Evolutionary conservation across 1,140 invertebrate species (phyloP), one percentile per base, ranked within the genome.

Genomic region (Neodiprion virginianus): DNA sequence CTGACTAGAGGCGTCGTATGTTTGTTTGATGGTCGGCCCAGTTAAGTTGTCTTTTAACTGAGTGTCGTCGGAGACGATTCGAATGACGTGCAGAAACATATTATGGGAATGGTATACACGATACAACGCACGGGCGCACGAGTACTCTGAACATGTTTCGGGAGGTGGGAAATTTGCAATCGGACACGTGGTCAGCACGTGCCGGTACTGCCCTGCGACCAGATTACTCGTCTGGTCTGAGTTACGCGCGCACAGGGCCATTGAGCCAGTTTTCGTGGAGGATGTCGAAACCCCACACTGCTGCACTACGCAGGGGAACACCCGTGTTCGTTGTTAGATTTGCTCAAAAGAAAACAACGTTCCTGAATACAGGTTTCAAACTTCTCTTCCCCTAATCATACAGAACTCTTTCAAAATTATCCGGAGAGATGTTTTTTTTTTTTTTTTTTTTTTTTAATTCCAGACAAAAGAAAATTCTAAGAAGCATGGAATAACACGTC

Each of bases 111-210:
- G 72, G 72, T 75, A 50, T 28, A 50, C 69, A 76, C 71, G 72
- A 48, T 9, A 50, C 28, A 70, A 21, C 67, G 47, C 48, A 67
- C 66, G 75, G 75, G 76, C 1, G 74, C 75, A 78, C 53, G 8
- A 47, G n/a, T 67, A 68, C 11, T 11, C 1, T 61, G 53, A 73
- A 74, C 74, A 67, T 67, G 71, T 74, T 4, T 65, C 47, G 10
- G 49, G 69, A 53, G n/a, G 49, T 74, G 67, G 75, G 49, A 77
- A 79, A 79, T 79, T 79, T 48, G 71, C 73, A 76, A 79, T 53
- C 66, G 71, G 78, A 67, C 78, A 77, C 78, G 78, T 77, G 78
- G 28, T 72, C 28, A 23, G 72, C 78, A 79, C 78, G 78, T 75
- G 78, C 72, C 21, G 5, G 14, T 12, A 71, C 70, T 17, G 48